Evolutionary conservation across 1,140 invertebrate genomes (phyloP), one percentile per base, ranked within the genome.

Genomic region (Orchestia grillus): DNA sequence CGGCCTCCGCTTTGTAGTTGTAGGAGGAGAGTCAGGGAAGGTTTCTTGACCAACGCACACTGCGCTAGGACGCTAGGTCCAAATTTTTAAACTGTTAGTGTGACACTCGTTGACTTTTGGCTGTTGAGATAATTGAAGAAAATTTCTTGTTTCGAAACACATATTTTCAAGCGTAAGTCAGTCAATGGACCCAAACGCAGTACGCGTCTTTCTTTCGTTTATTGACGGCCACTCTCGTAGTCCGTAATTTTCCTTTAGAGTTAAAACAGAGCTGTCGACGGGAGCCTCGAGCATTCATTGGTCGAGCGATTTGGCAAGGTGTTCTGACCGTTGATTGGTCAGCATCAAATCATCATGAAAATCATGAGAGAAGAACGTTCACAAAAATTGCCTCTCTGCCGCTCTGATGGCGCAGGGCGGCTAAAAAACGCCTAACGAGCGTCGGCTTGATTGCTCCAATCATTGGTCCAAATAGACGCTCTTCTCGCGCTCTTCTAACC

Each of bases 321-420:
- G 43, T 94, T 94, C 44, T 94, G 8, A 44, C 43, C 40, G 36
- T 11, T 94, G 8, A 94, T 94, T 94, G 92, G 92, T 47, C 92
- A 42, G 43, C 40, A 44, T 42, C 92, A 94, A 94, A 94, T 94
- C 92, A 94, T 94, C 92, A 94, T 44, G 92, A 94, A 94, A 94
- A 94, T 94, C 92, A 94, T 94, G 41, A 44, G 44, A 44, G 44
- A 45, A 47, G 92, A 94, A 94, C 92, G 92, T 94, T 94, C 92
- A 94, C 92, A 94, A 94, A 94, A 94, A 94, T 94, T 94, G 92
- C 92, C 92, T 47, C 92, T 45, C 92, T 47, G 92, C 43, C 92
- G 43, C 44, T 47, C 92, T 94, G 92, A 94, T 94, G 92, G 92
- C 92, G 92, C 36, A 41, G 43, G 92, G 92, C 43, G 16, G 43